Percentiles rank a stretch among this genome's conserved stretches.
phyloP scores from a whole-genome alignment of 2,113 vertebrate species.

The Vimba vimba region DNA sequence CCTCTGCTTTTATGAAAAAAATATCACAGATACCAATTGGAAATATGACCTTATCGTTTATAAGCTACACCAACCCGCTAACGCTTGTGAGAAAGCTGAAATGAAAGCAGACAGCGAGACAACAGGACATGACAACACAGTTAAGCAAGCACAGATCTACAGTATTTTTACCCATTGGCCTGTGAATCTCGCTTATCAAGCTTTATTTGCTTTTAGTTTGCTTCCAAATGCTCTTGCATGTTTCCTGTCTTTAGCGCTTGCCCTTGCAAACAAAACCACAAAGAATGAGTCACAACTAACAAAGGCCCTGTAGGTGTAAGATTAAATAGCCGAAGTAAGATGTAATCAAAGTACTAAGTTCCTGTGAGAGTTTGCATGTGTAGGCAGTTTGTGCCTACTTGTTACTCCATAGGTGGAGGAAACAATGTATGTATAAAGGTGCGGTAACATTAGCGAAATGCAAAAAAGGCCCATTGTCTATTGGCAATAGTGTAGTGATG shows the following conservation, averaged over 20 bases:
- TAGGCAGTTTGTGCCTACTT: not conserved
- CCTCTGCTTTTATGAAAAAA: not conserved
- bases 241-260: not conserved
- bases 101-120: conserved; percentile 38
- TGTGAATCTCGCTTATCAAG: not conserved
- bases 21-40: not conserved
- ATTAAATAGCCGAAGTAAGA: conserved; percentile 40
- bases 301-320: not conserved
- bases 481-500: not conserved
- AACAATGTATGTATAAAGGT: not conserved
- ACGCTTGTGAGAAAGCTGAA: not conserved
- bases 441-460: not conserved
- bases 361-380: not conserved
- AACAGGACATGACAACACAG: conserved; percentile 25
- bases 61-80: not conserved
- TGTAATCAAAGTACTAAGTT: not conserved
- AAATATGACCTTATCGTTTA: not conserved
- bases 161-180: not conserved
- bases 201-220: not conserved
- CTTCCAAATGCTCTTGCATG: not conserved
- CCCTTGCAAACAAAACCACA: conserved; percentile 13
- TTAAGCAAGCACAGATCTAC: not conserved
- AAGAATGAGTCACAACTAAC: conserved; percentile 6
- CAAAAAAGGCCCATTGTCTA: not conserved
- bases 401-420: not conserved